Base-by-base conservation (phyloP, 1,140 invertebrate species). In the Aphis gossypii region DNA sequence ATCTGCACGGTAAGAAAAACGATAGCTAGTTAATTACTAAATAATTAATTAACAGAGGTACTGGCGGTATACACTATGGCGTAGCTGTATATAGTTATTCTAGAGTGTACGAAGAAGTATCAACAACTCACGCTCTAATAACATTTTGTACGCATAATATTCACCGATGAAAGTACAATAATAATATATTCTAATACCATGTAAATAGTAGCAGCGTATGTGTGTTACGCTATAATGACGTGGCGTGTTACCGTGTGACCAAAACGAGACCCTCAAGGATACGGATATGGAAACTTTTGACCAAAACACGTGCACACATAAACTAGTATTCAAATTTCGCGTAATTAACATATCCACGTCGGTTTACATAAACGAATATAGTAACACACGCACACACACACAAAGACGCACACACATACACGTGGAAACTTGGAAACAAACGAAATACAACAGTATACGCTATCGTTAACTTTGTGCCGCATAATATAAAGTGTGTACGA, bases 341-440 rank as follows among this genome's bases (percentile, higher is more conserved):
- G 51, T 38, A 41, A 89, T 89, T 89, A 89, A 89, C 51, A 89
- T 89, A 89, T 56, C 46, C 88, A 38, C 51, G 51, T 89, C 88
- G 88, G 54, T 89, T 88, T n/a, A 38, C 51, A 89, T 56, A 89
- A 56, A 89, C 87, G n/a, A 44, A 5, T 41, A 56, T 11, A 38
- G 48, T 54, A 54, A 30, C 41, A 23, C 46, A 35, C 38, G 8
- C 3, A 23, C 30, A 9, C 21, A 86, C 11, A 86, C 84, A 46
- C 23, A 60, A 0, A 86, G 38, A 35, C 38, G 8, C 3, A 23
- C 30, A 20, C 30, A n/a, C 35, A 48, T 2, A 23, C 18, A 3
- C 11, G 35, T 21, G 46, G 20, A 7, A 88, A 38, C n/a, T 88
- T 51, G 6, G 38, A 88, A 88, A 51, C 86, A 88, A 88, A 88